Evolutionary conservation across 2,797 vertebrate genomes (phyloP), one percentile per base, ranked within the genome.

Genomic region (Danio albolineatus): DNA sequence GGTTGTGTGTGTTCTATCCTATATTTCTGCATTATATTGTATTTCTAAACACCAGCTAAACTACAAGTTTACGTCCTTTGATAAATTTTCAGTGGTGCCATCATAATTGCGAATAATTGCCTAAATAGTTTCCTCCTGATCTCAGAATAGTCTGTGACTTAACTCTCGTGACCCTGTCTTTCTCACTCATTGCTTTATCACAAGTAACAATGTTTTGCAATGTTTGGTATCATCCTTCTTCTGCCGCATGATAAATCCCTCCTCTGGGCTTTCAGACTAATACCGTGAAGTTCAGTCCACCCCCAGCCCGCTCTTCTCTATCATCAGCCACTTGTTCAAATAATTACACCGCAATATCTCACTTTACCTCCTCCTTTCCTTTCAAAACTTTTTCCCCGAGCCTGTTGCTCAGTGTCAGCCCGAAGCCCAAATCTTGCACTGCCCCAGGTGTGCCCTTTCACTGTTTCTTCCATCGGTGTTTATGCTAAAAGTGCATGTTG

Each of bases 291-390:
- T 49, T 65, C 72, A 76, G 60, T 61, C 75, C 71, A 43, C 41
- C 38, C 85, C 86, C 91, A 92, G 90, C 85, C 78, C 88, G 66
- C 76, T 90, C 90, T 71, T 83, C 84, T 93, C 92, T 49, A 38
- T 92, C 92, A 92, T 88, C 92, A 90, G 89, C 86, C 88, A 83
- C 90, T 93, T 83, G 85, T 84, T 91, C 90, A 89, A 86, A 89
- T 90, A 89, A 89, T 92, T 91, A 91, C 76, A 89, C 82, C 87
- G 86, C 85, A 87, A 88, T 91, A 88, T 90, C 57, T 67, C 83
- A 83, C 82, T 85, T 85, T 84, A 86, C 88, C 88, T 88, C 86
- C 80, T 78, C 44, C 81, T 78, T 79, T 76, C 64, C 16, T 81
- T 75, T 66, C 56, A 67, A 79, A 65, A 66, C 78, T 80, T 81